phyloP scores from a whole-genome alignment of 2,797 vertebrate genomes.

The Syngnathus acus region DNA sequence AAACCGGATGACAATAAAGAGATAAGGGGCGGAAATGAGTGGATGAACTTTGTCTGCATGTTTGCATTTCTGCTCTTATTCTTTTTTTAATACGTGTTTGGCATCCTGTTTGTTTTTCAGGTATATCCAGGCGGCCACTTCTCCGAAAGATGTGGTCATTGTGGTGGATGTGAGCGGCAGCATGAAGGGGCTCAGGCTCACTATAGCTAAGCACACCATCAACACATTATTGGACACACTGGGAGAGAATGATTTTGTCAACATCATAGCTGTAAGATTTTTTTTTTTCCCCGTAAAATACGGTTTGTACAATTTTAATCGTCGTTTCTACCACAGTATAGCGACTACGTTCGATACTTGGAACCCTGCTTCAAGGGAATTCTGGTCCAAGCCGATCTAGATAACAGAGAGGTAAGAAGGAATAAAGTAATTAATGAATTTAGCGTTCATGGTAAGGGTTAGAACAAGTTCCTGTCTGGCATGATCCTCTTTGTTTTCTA shows the following conservation, averaged over 20 bases:
- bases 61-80: neutral
- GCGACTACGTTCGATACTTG: slow-evolving; percentile 88
- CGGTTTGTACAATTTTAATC: neutral
- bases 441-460: no score
- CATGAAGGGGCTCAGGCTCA: slow-evolving; percentile 90
- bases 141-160: slow-evolving; percentile 92
- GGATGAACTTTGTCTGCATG: slow-evolving; percentile 34
- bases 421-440: neutral
- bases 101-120: slow-evolving; percentile 46
- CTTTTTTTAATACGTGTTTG: neutral
- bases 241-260: slow-evolving; percentile 95
- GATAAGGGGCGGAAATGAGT: slow-evolving; percentile 49
- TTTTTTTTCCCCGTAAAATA: neutral
- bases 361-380: slow-evolving; percentile 94
- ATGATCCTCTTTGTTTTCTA: neutral
- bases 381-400: slow-evolving; percentile 92
- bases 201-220: slow-evolving; percentile 93
- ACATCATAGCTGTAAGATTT: slow-evolving; percentile 82
- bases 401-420: slow-evolving; percentile 86
- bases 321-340: slow-evolving; percentile 73
- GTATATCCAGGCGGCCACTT: slow-evolving; percentile 95
- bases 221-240: slow-evolving; percentile 87
- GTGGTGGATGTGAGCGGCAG: slow-evolving; percentile 90
- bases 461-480: neutral
- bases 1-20: slow-evolving; percentile 35